Percentiles rank a stretch among this genome's conserved stretches.
Conservation (phyloP, 2,797 vertebrate genomes). For the Champsocephalus gunnari region DNA sequence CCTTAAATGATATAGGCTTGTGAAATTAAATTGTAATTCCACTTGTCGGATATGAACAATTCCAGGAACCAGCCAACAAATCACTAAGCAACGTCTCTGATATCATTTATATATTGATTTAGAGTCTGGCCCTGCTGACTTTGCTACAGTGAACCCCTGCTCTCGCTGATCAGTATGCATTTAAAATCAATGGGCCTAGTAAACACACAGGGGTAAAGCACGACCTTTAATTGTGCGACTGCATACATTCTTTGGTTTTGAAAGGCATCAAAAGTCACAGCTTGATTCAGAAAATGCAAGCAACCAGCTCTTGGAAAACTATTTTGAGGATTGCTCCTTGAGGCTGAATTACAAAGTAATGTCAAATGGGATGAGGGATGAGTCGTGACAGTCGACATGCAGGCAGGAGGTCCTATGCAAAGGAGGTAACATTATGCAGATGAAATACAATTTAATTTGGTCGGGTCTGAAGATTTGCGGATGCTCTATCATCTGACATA, state of each 20-base stretch:
- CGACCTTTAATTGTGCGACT: conserved; percentile 29
- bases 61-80: conserved; percentile 36
- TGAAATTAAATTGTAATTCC: conserved; percentile 44
- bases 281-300: conserved; percentile 25
- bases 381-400: conserved; percentile 25
- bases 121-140: conserved; percentile 41
- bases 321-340: conserved; percentile 19
- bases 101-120: conserved; percentile 62
- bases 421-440: conserved; percentile 37
- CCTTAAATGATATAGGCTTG: conserved; percentile 24
- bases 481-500: conserved; percentile 15
- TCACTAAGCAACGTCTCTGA: conserved; percentile 34
- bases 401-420: neutral
- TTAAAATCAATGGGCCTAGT: conserved; percentile 54
- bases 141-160: conserved; percentile 36
- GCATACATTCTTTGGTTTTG: conserved; percentile 3
- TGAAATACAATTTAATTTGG: conserved; percentile 38
- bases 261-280: conserved; percentile 27
- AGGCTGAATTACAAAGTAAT: conserved; percentile 37
- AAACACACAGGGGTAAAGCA: conserved; percentile 33
- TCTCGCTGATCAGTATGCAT: conserved; percentile 33
- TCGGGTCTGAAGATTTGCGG: conserved; percentile 40
- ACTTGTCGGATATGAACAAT: conserved; percentile 25
- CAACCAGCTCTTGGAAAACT: conserved; percentile 26
- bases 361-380: conserved; percentile 30